Evolutionary conservation across 2,888 invertebrate genomes (phyloP), one percentile per base, ranked within the genome.

Genomic region (Cephonodes hylas): DNA sequence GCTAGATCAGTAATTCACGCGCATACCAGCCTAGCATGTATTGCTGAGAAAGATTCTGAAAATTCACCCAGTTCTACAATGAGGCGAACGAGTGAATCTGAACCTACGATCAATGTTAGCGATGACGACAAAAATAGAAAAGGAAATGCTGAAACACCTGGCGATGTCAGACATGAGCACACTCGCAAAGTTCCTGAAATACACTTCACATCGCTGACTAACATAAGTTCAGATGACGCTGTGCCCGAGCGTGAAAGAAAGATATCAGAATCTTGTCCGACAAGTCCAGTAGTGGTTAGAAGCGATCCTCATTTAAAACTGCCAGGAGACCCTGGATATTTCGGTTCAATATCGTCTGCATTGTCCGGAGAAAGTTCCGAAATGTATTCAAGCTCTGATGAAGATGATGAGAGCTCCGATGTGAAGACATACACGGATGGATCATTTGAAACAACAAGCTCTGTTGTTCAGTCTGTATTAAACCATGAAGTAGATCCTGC

Each of bases 1-100:
- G 95, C 95, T 7, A 89, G 94, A 65, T 95, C 95, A 1, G 93
- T 95, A 1, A 93, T 94, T 69, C 93, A 93, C 62, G 94, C 93
- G 3, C 93, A 93, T 46, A 93, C 93, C 3, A 93, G 93, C 75
- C 84, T 94, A 15, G 93, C 93, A 65, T 93, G 93, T 71, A 94
- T 94, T 46, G 88, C 93, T 5, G 94, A 94, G 75, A 88, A 92
- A 71, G 93, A 93, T 74, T 89, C 91, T 0, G 91, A 91, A 64
- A 80, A 84, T 58, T 92, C 93, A 4, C 86, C 91, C 0, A 76
- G 80, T 23, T 88, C 90, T 0, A 89, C 90, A 0, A 66, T 88
- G 69, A 81, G 85, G 70, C 81, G 86, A 5, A 84, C 86, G 0
- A 91, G 90, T 62, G 93, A 91, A 79, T 90, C 89, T 4, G 89